Evolutionary conservation across 2,113 vertebrate species (phyloP).

Genomic region (Pundamilia nyererei): DNA sequence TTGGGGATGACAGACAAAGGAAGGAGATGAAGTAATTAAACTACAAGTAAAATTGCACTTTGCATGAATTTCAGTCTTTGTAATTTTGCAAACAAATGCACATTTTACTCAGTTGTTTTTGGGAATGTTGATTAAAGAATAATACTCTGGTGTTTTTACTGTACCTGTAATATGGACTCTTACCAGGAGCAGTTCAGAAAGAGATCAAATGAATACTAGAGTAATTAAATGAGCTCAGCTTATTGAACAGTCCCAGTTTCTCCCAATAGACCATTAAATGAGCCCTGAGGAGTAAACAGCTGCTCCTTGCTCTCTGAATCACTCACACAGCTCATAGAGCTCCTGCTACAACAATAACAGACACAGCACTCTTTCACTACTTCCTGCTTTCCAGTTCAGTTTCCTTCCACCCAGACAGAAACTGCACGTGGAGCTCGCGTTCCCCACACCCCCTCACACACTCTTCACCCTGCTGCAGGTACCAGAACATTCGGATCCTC

Average conservation of each 20-base stretch:
- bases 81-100: background rate
- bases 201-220: background rate
- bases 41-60: rapidly evolving
- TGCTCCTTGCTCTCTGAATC: background rate
- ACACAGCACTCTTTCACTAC: rapidly evolving
- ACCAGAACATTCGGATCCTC: rapidly evolving
- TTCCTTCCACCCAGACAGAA: background rate
- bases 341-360: rapidly evolving
- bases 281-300: background rate
- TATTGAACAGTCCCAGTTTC: background rate
- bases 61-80: background rate
- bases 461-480: background rate
- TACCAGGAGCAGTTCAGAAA: background rate
- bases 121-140: background rate
- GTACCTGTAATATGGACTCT: background rate
- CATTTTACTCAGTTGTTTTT: rapidly evolving
- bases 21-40: background rate
- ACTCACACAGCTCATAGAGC: background rate
- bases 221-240: background rate
- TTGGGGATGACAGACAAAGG: rapidly evolving
- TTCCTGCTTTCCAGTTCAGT: background rate
- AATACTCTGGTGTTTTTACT: background rate
- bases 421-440: rapidly evolving
- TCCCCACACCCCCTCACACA: rapidly evolving
- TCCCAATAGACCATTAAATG: background rate